Percentiles rank a stretch among this genome's conserved stretches.
These are phyloP conservation scores for Loripinus fragilis DNA, from an alignment of 2,888 invertebrate species.

Conservation along the genomic window DNA sequence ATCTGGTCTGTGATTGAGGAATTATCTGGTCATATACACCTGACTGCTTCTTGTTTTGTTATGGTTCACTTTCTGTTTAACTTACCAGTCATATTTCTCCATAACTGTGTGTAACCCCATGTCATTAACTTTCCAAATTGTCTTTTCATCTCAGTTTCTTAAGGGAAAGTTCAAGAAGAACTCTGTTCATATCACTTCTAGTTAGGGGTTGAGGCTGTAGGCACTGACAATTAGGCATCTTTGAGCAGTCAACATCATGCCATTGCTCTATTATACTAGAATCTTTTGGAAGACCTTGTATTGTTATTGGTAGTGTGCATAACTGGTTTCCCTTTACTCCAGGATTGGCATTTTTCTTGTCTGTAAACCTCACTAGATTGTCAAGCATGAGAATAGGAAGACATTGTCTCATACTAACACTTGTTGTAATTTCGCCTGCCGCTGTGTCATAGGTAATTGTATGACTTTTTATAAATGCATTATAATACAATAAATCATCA, in stretches of 20 bases:
- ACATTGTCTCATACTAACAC: constrained; percentile 25
- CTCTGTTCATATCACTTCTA: neutral
- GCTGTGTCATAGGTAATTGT: neutral
- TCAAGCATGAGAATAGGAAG: constrained; percentile 43
- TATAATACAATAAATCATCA: constrained; percentile 41
- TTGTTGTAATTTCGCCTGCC: neutral
- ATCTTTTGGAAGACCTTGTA: constrained; percentile 45
- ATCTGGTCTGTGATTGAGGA: too few species aligned
- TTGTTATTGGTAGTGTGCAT: constrained; percentile 52
- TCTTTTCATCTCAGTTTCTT: neutral
- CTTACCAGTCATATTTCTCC: constrained; percentile 34
- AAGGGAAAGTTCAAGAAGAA: constrained; percentile 14
- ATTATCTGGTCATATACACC: too few species aligned
- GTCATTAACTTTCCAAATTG: constrained; percentile 35
- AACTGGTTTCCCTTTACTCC: constrained; percentile 26
- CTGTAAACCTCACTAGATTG: constrained; percentile 36
- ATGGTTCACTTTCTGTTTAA: too few species aligned
- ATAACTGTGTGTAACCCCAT: constrained; percentile 29
- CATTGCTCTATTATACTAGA: constrained; percentile 34
- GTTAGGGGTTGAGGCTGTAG: neutral
- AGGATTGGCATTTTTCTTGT: constrained; percentile 27
- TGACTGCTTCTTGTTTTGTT: too few species aligned
- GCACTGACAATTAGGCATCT: neutral
- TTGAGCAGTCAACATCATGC: constrained; percentile 38
- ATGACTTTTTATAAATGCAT: constrained; percentile 45